Percentiles rank a stretch among this genome's conserved stretches.
Evolutionary conservation across 2,797 vertebrate genomes (phyloP).

Genomic region (Amniataba percoides): DNA sequence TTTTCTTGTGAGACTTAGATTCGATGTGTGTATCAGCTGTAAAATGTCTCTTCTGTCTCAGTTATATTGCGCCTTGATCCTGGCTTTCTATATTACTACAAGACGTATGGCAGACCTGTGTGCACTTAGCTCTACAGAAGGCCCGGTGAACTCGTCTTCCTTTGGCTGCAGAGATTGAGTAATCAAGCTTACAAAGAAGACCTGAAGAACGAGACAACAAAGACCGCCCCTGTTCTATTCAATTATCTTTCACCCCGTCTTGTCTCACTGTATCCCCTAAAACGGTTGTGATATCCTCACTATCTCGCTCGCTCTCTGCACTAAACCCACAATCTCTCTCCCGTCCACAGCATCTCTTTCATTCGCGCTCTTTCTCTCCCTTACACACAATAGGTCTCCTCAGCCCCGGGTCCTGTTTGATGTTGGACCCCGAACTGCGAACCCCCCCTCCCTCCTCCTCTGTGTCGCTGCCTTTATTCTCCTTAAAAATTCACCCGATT

Average conservation of each 20-base stretch:
- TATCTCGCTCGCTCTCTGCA: constrained; percentile 49
- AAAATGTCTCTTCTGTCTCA: constrained; percentile 55
- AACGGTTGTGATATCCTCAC: constrained; percentile 60
- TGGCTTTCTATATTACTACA: constrained; percentile 53
- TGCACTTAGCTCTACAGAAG: constrained; percentile 15
- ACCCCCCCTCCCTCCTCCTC: constrained; percentile 5
- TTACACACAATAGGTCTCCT: constrained; percentile 53
- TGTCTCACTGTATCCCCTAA: constrained; percentile 51
- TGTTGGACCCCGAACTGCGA: constrained; percentile 40
- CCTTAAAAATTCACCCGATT: constrained; percentile 49
- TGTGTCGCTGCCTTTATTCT: constrained; percentile 29
- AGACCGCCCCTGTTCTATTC: constrained; percentile 53
- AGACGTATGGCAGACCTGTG: constrained; percentile 52
- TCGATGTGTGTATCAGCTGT: constrained; percentile 50
- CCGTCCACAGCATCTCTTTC: constrained; percentile 46
- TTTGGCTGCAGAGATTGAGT: constrained; percentile 47
- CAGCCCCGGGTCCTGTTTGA: constrained; percentile 52
- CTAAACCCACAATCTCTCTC: constrained; percentile 43
- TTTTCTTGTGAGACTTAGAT: constrained; percentile 15
- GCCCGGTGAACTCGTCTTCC: constrained; percentile 28
- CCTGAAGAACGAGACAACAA: constrained; percentile 56
- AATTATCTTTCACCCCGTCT: constrained; percentile 54
- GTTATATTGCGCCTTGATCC: constrained; percentile 59
- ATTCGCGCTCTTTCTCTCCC: constrained; percentile 49
- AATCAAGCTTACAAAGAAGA: constrained; percentile 56